Percentiles rank a stretch among this genome's conserved stretches.
Evolutionary conservation across 2,888 invertebrate genomes (phyloP).

Genomic region (Julus scanicus): DNA sequence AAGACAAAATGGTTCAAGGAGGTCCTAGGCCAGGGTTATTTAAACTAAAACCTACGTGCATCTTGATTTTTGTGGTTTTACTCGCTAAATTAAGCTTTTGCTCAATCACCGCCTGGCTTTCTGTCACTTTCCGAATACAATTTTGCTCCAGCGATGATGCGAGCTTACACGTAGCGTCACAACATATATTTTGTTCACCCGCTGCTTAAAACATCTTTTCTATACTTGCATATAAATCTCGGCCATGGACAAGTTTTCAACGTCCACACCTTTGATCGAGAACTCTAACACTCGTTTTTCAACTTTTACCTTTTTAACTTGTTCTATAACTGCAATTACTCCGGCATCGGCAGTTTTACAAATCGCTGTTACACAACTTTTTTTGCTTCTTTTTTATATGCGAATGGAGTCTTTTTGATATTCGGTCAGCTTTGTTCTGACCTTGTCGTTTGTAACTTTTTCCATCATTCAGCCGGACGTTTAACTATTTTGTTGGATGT

Average conservation of each 20-base stretch:
- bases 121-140: neutral
- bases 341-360: neutral
- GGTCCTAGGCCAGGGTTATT: too few relatives aligned
- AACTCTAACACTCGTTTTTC: conserved; percentile 10
- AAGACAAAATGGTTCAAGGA: too few relatives aligned
- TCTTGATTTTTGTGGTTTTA: too few relatives aligned
- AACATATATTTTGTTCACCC: neutral
- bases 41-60: too few relatives aligned
- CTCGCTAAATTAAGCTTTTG: neutral
- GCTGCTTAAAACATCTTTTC: neutral
- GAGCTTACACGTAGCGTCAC: neutral
- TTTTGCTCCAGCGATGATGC: too few relatives aligned
- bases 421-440: neutral
- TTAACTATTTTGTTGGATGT: neutral
- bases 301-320: conserved; percentile 1
- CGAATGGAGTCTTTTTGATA: neutral
- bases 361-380: neutral
- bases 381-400: conserved; percentile 9
- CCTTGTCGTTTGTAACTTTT: neutral
- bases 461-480: neutral
- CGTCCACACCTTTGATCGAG: neutral
- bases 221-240: neutral
- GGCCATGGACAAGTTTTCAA: neutral
- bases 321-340: neutral
- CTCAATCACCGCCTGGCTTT: neutral